Percentiles rank a stretch among this genome's conserved stretches.
Evolutionary conservation across 2,888 invertebrate genomes (phyloP).

Genomic region (Sarcophaga rosellei): DNA sequence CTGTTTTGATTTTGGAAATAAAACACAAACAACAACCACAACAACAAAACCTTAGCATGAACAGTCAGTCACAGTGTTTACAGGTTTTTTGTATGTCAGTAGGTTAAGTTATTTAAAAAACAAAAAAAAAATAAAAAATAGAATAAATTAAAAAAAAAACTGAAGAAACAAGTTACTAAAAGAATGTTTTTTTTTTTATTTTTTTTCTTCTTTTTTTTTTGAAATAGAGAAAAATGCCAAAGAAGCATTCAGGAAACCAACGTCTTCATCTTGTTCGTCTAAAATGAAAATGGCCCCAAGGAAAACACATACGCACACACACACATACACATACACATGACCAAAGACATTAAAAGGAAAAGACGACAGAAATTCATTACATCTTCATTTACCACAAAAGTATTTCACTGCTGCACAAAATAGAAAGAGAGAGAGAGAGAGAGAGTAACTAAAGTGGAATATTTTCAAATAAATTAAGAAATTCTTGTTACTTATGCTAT

Average conservation of each 20-base stretch:
- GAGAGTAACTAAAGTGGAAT: too few relatives aligned
- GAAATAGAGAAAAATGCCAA: slow-evolving; percentile 8
- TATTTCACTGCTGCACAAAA: neutral
- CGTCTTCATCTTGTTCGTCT: neutral
- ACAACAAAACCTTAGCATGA: neutral
- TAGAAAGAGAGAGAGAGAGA: neutral
- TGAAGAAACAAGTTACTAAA: too few relatives aligned
- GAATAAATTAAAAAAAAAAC: neutral
- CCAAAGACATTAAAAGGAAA: neutral
- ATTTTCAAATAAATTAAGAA: neutral
- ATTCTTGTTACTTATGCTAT: slow-evolving; percentile 5
- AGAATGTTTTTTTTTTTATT: too few relatives aligned
- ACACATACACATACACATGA: neutral
- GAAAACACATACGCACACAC: neutral
- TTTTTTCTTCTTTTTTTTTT: too few relatives aligned
- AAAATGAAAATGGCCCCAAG: slow-evolving; percentile 4
- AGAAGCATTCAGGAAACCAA: slow-evolving; percentile 14
- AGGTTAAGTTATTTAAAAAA: slow-evolving; percentile 27
- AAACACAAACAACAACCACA: neutral
- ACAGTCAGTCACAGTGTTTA: slow-evolving; percentile 2
- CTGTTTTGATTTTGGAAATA: neutral
- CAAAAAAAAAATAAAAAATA: neutral
- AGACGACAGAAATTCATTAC: too few relatives aligned
- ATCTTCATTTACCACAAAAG: too few relatives aligned
- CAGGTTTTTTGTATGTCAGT: slow-evolving; percentile 35